Percentiles rank a stretch among this genome's conserved stretches.
Evolutionary conservation across 1,140 invertebrate species (phyloP).

Genomic region (Atopsyche davidsoni): DNA sequence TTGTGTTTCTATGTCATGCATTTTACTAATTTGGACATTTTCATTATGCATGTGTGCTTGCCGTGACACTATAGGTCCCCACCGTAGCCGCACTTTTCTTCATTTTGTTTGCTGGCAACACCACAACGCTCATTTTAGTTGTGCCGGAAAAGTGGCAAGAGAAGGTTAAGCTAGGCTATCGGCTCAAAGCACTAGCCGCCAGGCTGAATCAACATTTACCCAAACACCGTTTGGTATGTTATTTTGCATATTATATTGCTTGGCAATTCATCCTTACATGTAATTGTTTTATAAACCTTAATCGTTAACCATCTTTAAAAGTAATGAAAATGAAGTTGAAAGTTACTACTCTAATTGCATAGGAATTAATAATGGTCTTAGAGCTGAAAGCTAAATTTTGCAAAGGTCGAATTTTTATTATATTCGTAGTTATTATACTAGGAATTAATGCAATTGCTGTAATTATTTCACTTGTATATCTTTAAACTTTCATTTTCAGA

Average conservation of each 20-base stretch:
- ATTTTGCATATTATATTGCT: not conserved
- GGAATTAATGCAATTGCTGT: too few species aligned
- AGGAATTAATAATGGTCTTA: too few species aligned
- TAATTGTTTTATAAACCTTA: not conserved
- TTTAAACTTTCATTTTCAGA: too few species aligned
- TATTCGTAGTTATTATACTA: too few species aligned
- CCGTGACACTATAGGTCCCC: conserved; percentile 43
- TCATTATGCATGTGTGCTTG: conserved; percentile 13
- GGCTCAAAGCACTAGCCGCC: conserved; percentile 44
- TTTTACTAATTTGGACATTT: not conserved
- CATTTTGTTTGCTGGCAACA: conserved; percentile 82
- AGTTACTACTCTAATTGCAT: too few species aligned
- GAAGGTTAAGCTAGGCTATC: conserved; percentile 48
- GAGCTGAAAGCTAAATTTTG: too few species aligned
- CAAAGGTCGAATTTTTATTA: too few species aligned
- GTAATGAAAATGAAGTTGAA: too few species aligned
- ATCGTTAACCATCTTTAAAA: too few species aligned
- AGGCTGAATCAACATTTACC: conserved; percentile 32
- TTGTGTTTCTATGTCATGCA: conserved; percentile 5
- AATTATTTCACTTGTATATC: too few species aligned
- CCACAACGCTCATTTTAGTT: conserved; percentile 70
- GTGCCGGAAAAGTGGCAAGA: conserved; percentile 82
- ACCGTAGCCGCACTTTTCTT: conserved; percentile 78
- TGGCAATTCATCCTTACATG: not conserved
- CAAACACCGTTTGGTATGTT: conserved; percentile 20